These are phyloP conservation scores for Erebia epiphron DNA, from an alignment of 2,888 invertebrate genomes.

Conservation along the genomic window DNA sequence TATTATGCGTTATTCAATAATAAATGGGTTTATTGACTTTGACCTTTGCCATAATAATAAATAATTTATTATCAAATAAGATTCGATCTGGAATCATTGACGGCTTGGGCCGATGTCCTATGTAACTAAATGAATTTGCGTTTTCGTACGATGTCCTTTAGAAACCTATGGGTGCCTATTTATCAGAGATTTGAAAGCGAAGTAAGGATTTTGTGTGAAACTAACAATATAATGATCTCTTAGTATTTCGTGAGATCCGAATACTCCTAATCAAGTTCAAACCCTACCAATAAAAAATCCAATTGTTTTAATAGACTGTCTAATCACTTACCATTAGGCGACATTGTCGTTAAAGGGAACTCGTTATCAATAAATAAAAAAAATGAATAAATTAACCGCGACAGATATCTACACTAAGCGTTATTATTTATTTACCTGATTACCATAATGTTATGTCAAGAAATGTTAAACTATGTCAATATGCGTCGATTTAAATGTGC, in stretches of 20 bases:
- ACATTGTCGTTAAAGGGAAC: not conserved
- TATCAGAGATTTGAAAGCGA: no score
- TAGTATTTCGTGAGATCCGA: no score
- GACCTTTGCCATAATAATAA: no score
- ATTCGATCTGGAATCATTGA: not conserved
- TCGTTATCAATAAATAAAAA: not conserved
- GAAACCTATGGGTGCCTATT: no score
- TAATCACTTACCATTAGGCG: not conserved
- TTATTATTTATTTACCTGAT: constrained; percentile 24
- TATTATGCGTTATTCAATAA: not conserved
- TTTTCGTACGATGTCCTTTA: no score
- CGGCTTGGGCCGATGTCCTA: no score
- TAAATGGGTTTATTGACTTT: constrained; percentile 10
- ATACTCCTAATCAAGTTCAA: not conserved
- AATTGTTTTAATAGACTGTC: not conserved
- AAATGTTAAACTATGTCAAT: constrained; percentile 28
- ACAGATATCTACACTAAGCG: not conserved
- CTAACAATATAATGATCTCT: no score
- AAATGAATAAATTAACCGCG: not conserved
- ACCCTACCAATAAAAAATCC: not conserved
- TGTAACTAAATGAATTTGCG: no score
- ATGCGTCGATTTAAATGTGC: constrained; percentile 35
- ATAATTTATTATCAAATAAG: not conserved
- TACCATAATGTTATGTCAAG: constrained; percentile 25
- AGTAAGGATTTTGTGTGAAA: no score